phyloP scores from a whole-genome alignment of 2,888 invertebrate species.

The Drosophila rellima region DNA sequence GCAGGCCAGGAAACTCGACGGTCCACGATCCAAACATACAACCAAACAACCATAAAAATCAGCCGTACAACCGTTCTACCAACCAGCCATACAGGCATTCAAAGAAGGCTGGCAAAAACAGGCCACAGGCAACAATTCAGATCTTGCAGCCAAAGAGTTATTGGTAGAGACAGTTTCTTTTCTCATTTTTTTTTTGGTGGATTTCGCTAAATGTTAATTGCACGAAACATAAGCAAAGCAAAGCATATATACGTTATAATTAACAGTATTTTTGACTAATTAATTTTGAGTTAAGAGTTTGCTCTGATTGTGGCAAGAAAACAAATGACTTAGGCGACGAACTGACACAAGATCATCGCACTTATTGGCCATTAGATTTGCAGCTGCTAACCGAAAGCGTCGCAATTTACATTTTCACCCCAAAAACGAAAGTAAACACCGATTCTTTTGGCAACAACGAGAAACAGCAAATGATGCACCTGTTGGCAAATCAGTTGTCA shows the following conservation, averaged over 20 bases:
- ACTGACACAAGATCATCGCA: slow-evolving; percentile 38
- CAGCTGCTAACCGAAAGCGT: slow-evolving; percentile 69
- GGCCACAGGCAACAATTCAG: slow-evolving; percentile 43
- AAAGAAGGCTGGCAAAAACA: slow-evolving; percentile 15
- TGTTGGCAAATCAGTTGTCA: slow-evolving; percentile 60
- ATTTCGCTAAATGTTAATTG: slow-evolving; percentile 36
- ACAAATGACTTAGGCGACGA: slow-evolving; percentile 68
- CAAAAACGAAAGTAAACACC: slow-evolving; percentile 61
- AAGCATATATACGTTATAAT: slow-evolving; percentile 39
- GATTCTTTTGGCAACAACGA: slow-evolving; percentile 51
- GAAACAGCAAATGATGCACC: slow-evolving; percentile 61
- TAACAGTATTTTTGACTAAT: slow-evolving; percentile 61
- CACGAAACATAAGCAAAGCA: slow-evolving; percentile 5
- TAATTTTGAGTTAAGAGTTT: slow-evolving; percentile 31
- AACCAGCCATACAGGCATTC: slow-evolving; percentile 17
- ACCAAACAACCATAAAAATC: slow-evolving; percentile 26
- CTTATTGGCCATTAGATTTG: slow-evolving; percentile 43
- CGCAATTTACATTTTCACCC: slow-evolving; percentile 66
- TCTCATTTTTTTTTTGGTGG: slow-evolving; percentile 19
- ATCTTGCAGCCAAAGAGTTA: slow-evolving; percentile 53
- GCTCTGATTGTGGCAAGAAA: slow-evolving; percentile 24
- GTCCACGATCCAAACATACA: slow-evolving; percentile 50
- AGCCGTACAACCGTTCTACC: slow-evolving; percentile 16
- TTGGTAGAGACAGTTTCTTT: slow-evolving; percentile 35
- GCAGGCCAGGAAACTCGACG: slow-evolving; percentile 38